Percentiles rank a stretch among this genome's conserved stretches.
phyloP scores from a whole-genome alignment of 2,888 invertebrate species.

The Galeruca laticollis region DNA sequence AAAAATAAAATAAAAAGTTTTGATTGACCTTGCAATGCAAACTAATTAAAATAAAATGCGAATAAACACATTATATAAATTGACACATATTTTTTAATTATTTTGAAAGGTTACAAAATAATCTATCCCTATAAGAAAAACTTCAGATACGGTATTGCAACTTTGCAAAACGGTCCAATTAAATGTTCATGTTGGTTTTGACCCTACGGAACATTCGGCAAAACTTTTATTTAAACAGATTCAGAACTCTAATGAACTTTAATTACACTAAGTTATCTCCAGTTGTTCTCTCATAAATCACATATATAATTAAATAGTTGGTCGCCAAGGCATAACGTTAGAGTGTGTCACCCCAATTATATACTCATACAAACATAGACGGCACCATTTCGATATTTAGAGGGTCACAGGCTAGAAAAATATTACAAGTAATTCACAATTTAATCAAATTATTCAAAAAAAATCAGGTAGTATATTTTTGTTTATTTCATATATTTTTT shows the following conservation, averaged over 20 bases:
- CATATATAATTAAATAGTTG: slow-evolving; percentile 63
- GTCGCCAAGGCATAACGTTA: slow-evolving; percentile 58
- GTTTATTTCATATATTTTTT: too few species aligned
- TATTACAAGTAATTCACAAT: too few species aligned
- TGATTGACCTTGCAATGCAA: too few species aligned
- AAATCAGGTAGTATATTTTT: too few species aligned
- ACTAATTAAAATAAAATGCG: too few species aligned
- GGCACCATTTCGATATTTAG: background rate
- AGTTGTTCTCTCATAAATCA: slow-evolving; percentile 62
- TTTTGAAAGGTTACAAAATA: too few species aligned
- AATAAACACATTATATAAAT: too few species aligned
- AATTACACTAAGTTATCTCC: slow-evolving; percentile 62
- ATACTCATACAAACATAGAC: slow-evolving; percentile 53
- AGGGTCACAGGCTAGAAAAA: background rate
- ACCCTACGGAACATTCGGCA: slow-evolving; percentile 55
- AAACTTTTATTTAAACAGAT: slow-evolving; percentile 59
- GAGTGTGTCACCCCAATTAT: slow-evolving; percentile 62
- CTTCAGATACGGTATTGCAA: background rate
- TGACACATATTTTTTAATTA: too few species aligned
- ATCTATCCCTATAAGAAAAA: background rate
- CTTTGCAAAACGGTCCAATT: slow-evolving; percentile 49
- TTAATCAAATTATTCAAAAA: too few species aligned
- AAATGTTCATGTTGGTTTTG: slow-evolving; percentile 58
- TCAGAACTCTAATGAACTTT: slow-evolving; percentile 60
- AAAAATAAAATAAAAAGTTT: too few species aligned